Evolutionary conservation across 2,113 vertebrate genomes (phyloP).

Genomic region (Pteropus alecto): DNA sequence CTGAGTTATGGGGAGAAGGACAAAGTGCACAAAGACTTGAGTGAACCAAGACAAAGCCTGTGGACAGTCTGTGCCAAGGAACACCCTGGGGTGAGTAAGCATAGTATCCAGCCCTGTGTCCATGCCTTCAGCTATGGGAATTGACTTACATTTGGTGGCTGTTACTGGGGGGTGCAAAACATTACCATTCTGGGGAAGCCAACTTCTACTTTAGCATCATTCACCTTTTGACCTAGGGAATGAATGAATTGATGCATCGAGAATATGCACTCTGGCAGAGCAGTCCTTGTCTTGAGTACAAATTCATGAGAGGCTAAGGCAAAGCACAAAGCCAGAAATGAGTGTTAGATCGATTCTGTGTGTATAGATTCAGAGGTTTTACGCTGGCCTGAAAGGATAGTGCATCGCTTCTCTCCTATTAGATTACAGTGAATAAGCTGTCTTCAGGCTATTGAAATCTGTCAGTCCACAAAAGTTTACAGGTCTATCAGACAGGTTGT

Average conservation of each 20-base stretch:
- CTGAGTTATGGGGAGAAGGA: background rate
- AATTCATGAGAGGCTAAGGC: background rate
- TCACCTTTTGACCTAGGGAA: background rate
- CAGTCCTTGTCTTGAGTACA: background rate
- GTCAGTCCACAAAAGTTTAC: background rate
- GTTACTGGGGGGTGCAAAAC: background rate
- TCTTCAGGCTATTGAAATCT: background rate
- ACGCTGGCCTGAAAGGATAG: background rate
- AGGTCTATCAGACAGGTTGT: background rate
- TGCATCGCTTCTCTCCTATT: background rate
- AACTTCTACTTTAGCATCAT: background rate
- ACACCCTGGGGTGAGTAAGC: accelerated
- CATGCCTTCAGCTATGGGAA: accelerated
- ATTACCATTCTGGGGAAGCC: background rate
- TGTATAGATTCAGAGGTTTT: background rate
- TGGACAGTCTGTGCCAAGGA: background rate
- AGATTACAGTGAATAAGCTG: background rate
- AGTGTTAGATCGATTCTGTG: background rate
- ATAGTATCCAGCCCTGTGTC: background rate
- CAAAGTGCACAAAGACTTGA: background rate
- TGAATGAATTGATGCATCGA: background rate
- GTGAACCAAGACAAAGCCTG: background rate
- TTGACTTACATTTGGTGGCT: background rate
- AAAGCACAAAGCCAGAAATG: background rate
- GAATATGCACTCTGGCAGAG: background rate